phyloP scores from a whole-genome alignment of 2,888 invertebrate species.

The Scaptomyza tumidula region DNA sequence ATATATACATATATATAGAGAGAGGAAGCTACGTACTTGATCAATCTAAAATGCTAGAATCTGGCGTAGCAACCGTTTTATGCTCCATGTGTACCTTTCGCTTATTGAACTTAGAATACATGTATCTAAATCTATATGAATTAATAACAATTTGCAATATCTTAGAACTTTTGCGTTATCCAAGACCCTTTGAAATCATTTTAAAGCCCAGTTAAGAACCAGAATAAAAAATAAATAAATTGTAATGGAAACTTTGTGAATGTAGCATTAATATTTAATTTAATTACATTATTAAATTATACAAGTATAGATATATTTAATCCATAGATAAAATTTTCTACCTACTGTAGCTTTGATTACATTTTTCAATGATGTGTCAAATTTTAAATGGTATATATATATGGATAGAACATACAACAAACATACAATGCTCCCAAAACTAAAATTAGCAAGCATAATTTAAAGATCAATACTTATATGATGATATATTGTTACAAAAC shows the following conservation, averaged over 20 bases:
- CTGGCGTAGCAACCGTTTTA: slow-evolving; percentile 62
- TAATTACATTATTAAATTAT: slow-evolving; percentile 49
- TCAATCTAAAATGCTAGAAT: slow-evolving; percentile 25
- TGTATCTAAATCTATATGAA: slow-evolving; percentile 35
- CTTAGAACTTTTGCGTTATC: slow-evolving; percentile 49
- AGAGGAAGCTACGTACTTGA: slow-evolving; percentile 39
- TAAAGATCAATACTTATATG: slow-evolving; percentile 14
- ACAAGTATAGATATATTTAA: slow-evolving; percentile 29
- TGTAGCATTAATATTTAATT: slow-evolving; percentile 46
- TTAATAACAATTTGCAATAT: slow-evolving; percentile 54
- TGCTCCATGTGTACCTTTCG: slow-evolving; percentile 82
- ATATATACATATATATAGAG: slow-evolving; percentile 21
- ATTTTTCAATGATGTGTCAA: slow-evolving; percentile 80
- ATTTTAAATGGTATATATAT: slow-evolving; percentile 75
- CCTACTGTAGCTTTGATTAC: slow-evolving; percentile 79
- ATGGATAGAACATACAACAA: slow-evolving; percentile 51
- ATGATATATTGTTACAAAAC: background rate
- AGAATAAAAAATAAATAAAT: slow-evolving; percentile 4
- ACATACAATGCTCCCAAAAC: slow-evolving; percentile 19
- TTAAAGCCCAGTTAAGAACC: slow-evolving; percentile 6
- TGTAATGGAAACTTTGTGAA: slow-evolving; percentile 71
- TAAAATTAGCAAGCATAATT: slow-evolving; percentile 14
- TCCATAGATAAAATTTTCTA: slow-evolving; percentile 76
- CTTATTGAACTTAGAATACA: slow-evolving; percentile 73
- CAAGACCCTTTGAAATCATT: background rate